phyloP scores from a whole-genome alignment of 2,888 invertebrate species.

The Luperina testacea region DNA sequence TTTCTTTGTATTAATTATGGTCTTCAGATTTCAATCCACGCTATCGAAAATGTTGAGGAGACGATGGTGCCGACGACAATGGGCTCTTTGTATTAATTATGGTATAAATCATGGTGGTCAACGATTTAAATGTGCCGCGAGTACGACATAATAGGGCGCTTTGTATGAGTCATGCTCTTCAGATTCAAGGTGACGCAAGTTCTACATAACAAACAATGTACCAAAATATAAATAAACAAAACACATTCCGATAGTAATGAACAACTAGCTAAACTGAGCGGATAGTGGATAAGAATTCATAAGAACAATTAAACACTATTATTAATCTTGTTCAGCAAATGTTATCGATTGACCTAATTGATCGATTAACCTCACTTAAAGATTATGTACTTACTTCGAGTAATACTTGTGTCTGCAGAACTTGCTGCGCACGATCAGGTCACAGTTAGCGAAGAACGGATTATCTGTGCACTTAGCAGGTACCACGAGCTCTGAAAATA shows the following conservation, averaged over 20 bases:
- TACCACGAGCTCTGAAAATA: slow-evolving; percentile 91
- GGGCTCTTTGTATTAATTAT: too few species aligned
- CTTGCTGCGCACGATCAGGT: slow-evolving; percentile 95
- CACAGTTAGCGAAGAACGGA: slow-evolving; percentile 96
- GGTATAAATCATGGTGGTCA: too few species aligned
- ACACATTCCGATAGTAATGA: not conserved
- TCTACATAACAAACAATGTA: too few species aligned
- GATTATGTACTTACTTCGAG: slow-evolving; percentile 89
- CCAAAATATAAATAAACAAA: slow-evolving; percentile 11
- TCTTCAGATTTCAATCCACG: too few species aligned
- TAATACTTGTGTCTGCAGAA: slow-evolving; percentile 98
- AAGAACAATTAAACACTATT: slow-evolving; percentile 22
- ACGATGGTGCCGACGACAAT: too few species aligned
- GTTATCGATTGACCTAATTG: slow-evolving; percentile 44
- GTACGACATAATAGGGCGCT: too few species aligned
- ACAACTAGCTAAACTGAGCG: slow-evolving; percentile 1
- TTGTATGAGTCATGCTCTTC: too few species aligned
- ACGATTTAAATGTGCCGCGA: too few species aligned
- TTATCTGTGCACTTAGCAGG: slow-evolving; percentile 96
- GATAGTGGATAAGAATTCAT: not conserved
- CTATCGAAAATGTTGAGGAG: too few species aligned
- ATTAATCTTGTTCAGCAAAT: slow-evolving; percentile 22
- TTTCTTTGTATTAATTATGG: too few species aligned
- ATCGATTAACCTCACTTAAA: slow-evolving; percentile 39
- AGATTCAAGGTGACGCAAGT: too few species aligned